Conservation (phyloP, 2,888 invertebrate genomes). For the Cryptus armator region DNA sequence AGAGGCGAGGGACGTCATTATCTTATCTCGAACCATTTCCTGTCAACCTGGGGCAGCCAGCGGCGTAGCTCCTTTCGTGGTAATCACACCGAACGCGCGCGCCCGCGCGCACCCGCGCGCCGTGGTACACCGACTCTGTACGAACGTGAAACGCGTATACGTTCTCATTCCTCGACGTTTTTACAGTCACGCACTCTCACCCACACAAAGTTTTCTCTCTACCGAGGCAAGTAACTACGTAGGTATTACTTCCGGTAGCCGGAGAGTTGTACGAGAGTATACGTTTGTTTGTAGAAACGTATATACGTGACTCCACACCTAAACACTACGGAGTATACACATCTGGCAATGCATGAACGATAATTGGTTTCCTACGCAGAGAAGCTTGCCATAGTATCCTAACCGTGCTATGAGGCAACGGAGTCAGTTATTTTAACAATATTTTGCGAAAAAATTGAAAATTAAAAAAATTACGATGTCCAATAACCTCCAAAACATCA, state of each 20-base stretch:
- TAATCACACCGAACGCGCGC: slow-evolving; percentile 67
- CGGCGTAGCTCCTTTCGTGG: slow-evolving; percentile 69
- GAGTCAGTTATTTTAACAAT: not conserved
- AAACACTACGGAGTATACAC: slow-evolving; percentile 44
- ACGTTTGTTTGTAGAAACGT: slow-evolving; percentile 25
- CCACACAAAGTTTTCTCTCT: slow-evolving; percentile 55
- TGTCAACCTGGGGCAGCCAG: slow-evolving; percentile 80
- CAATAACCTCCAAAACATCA: not conserved
- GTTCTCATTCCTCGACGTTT: slow-evolving; percentile 27
- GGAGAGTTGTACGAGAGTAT: slow-evolving; percentile 34
- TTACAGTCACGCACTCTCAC: slow-evolving; percentile 59
- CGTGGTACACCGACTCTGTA: slow-evolving; percentile 11
- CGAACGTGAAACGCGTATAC: slow-evolving; percentile 66
- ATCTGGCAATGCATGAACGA: slow-evolving; percentile 72
- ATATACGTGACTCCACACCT: slow-evolving; percentile 37
- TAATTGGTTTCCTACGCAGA: slow-evolving; percentile 73
- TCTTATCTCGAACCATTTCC: slow-evolving; percentile 83
- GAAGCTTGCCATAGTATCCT: slow-evolving; percentile 27
- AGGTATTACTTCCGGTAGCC: slow-evolving; percentile 76
- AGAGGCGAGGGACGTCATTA: slow-evolving; percentile 79
- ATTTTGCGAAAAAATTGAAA: not conserved
- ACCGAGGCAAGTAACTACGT: slow-evolving; percentile 47
- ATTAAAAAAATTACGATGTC: not conserved
- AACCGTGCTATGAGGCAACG: not conserved
- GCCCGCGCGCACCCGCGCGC: slow-evolving; percentile 7